Percentiles rank a stretch among this genome's conserved stretches.
These are phyloP conservation scores for Bemisia tabaci DNA, from an alignment of 1,140 invertebrate genomes.

Conservation along the genomic window DNA sequence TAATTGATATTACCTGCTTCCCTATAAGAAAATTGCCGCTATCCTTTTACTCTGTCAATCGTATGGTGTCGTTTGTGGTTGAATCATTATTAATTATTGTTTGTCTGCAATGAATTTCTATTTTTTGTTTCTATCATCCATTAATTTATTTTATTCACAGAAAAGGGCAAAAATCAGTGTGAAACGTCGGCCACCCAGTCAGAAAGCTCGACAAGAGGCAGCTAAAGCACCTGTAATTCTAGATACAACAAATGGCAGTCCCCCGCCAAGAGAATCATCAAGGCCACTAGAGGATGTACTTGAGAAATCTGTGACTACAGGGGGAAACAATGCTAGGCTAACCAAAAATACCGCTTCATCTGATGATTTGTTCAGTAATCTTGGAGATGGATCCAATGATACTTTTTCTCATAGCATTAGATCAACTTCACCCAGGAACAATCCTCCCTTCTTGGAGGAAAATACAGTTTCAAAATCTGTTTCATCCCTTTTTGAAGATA, in stretches of 20 bases:
- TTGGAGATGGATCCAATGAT: background rate
- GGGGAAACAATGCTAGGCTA: background rate
- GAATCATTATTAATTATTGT: no score
- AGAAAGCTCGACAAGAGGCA: conserved; percentile 8
- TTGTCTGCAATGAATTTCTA: no score
- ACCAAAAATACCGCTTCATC: background rate
- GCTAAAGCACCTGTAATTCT: background rate
- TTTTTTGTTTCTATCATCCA: background rate
- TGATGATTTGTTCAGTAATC: background rate
- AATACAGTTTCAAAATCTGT: background rate
- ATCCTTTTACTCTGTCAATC: no score
- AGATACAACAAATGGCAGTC: background rate
- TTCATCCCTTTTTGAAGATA: background rate
- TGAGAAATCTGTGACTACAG: no score
- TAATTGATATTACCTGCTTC: no score
- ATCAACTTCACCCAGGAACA: background rate
- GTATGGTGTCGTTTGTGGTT: no score
- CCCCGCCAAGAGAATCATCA: background rate
- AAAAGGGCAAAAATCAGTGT: conserved; percentile 9
- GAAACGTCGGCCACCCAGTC: conserved; percentile 12
- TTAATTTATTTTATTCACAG: background rate
- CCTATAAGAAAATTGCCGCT: no score
- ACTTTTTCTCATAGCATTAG: background rate
- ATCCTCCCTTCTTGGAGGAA: background rate
- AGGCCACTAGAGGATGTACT: no score